Conservation (phyloP, 2,113 vertebrate species). For the Brienomyrus longianalis region DNA sequence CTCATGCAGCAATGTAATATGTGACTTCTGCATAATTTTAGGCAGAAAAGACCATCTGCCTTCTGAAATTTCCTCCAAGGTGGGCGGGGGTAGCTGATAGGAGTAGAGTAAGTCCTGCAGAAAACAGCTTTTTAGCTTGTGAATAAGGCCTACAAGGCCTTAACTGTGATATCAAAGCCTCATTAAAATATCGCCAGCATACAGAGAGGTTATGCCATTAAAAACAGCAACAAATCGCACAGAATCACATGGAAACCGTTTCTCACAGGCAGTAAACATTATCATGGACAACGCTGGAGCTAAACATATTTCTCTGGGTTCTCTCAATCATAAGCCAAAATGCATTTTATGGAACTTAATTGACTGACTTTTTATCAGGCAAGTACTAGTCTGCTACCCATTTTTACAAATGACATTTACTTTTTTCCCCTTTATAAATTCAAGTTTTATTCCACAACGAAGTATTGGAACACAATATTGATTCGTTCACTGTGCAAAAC, state of each 20-base stretch:
- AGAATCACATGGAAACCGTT: not conserved
- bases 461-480: not conserved
- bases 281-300: not conserved
- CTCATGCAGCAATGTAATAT: not conserved
- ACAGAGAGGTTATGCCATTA: not conserved
- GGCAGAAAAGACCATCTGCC: not conserved
- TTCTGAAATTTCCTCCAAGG: not conserved
- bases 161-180: not conserved
- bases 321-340: not conserved
- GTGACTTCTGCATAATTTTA: constrained; percentile 4
- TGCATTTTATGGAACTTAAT: not conserved
- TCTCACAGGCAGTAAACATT: not conserved
- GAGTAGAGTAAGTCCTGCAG: not conserved
- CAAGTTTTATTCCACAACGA: not conserved
- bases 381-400: not conserved
- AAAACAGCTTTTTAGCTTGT: not conserved
- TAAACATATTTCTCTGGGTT: not conserved
- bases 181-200: not conserved
- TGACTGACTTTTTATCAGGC: not conserved
- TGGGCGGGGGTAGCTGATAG: not conserved
- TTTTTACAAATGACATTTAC: not conserved
- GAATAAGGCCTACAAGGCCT: not conserved
- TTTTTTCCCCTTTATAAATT: not conserved
- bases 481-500: not conserved
- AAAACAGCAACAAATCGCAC: not conserved